Evolutionary conservation across 2,797 vertebrate species (phyloP), one percentile per base, ranked within the genome.

Genomic region (Podarcis lilfordi): DNA sequence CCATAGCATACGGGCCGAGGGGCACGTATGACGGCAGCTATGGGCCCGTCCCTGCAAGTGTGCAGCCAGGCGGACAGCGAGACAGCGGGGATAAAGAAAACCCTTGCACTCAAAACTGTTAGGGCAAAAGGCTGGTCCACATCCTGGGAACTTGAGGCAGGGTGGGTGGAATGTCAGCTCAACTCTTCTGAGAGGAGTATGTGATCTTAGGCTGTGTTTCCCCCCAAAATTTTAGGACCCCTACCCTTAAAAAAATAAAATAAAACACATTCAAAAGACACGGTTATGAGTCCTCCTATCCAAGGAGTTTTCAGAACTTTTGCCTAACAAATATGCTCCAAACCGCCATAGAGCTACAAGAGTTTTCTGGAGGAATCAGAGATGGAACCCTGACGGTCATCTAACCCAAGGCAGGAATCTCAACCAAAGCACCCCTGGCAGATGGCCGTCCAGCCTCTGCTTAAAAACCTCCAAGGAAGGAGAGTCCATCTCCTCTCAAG

Each of bases 11-110:
- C 15, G 88, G 83, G 32, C 59, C 69, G 7, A 76, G 78, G 7
- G 88, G 88, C 27, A 89, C 32, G 10, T 15, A 86, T 5, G 88
- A 89, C 8, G 88, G 88, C 71, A 89, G 88, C 40, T 89, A 89
- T 19, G 88, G 88, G 3, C 84, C 84, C 32, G 17, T 76, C 23
- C 88, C 88, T 6, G 43, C 66, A 37, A 43, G n/a, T 9, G 4
- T 25, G 17, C 66, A 50, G 40, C 83, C 88, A 40, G 59, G 69
- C 4, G 40, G 17, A 40, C 55, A 66, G 17, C 55, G 15, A n/a
- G 43, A 32, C 27, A 23, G 32, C 1, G 4, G 2, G 5, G 19
- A 74, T 59, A 69, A 25, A 8, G 43, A 2, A 10, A 27, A 35
- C 19, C 81, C 84, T 32, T 89, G 88, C 43, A 37, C 2, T 55